Evolutionary conservation across 2,888 invertebrate species (phyloP).

Genomic region (Amphipyra tragopoginis): DNA sequence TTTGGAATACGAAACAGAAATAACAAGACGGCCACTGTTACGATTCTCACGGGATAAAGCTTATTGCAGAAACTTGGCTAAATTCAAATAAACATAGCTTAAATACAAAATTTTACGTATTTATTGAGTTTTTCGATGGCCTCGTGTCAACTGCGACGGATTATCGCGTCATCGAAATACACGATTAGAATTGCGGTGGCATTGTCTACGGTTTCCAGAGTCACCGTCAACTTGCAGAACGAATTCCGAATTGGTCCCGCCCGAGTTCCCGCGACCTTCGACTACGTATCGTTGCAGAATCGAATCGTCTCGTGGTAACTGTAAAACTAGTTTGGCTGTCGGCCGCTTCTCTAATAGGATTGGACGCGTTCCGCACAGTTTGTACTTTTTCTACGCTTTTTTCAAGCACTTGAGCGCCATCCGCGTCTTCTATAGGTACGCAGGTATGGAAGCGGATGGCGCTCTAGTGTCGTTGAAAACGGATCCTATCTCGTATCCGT

Average conservation of each 20-base stretch:
- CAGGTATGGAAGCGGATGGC: no score
- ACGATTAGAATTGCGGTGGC: constrained; percentile 40
- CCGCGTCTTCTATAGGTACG: no score
- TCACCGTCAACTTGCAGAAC: constrained; percentile 69
- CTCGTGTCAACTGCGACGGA: constrained; percentile 50
- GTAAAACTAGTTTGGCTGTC: constrained; percentile 86
- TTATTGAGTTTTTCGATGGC: constrained; percentile 14
- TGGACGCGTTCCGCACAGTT: constrained; percentile 73
- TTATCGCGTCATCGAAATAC: constrained; percentile 48
- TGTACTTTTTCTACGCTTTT: constrained; percentile 76
- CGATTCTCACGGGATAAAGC: constrained; percentile 44
- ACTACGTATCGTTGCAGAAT: constrained; percentile 81
- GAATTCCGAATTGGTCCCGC: constrained; percentile 79
- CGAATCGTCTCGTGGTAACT: constrained; percentile 80
- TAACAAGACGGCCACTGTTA: constrained; percentile 31
- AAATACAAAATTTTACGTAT: no score
- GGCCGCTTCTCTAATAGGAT: constrained; percentile 81
- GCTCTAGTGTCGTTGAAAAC: constrained; percentile 55
- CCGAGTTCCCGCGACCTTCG: constrained; percentile 84
- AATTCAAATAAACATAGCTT: constrained; percentile 13
- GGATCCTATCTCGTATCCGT: constrained; percentile 63
- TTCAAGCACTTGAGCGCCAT: constrained; percentile 71
- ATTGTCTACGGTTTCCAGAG: constrained; percentile 45
- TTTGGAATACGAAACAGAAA: constrained; percentile 45
- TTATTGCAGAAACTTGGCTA: constrained; percentile 7